phyloP scores from a whole-genome alignment of 1,140 invertebrate species.

The Leptoteleia sp. region DNA sequence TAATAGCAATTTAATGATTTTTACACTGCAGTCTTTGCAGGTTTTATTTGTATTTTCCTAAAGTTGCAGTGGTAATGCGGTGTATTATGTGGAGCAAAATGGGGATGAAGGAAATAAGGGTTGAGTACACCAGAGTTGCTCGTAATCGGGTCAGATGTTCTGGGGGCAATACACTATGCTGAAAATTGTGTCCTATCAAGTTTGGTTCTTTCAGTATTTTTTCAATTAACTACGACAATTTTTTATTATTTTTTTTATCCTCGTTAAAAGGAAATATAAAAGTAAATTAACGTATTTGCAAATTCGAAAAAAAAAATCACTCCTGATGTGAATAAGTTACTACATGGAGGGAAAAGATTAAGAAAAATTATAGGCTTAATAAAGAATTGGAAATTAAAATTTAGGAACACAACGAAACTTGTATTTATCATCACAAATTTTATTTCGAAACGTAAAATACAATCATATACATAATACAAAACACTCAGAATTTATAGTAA shows the following conservation, averaged over 20 bases:
- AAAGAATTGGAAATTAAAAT: too few species aligned
- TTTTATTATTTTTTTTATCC: too few species aligned
- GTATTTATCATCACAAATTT: slow-evolving; percentile 76
- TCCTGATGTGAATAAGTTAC: too few species aligned
- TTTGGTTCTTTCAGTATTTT: slow-evolving; percentile 41
- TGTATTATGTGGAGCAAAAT: too few species aligned
- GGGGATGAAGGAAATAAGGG: slow-evolving; percentile 45
- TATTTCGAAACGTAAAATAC: slow-evolving; percentile 77
- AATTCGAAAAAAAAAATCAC: too few species aligned
- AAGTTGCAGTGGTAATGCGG: slow-evolving; percentile 43
- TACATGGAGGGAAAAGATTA: too few species aligned
- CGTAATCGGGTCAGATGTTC: slow-evolving; percentile 72
- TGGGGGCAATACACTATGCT: slow-evolving; percentile 60
- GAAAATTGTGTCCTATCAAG: slow-evolving; percentile 18
- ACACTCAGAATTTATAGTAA: slow-evolving; percentile 70
- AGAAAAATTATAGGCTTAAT: too few species aligned
- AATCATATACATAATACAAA: slow-evolving; percentile 76
- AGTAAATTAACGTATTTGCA: too few species aligned
- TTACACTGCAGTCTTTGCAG: too few species aligned
- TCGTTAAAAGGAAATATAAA: too few species aligned
- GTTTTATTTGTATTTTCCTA: slow-evolving; percentile 9
- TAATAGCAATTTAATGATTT: too few species aligned
- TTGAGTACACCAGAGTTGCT: slow-evolving; percentile 54
- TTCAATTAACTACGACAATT: too few species aligned
- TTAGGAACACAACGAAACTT: not conserved